These are phyloP conservation scores for Drosophila serrata DNA, from an alignment of 1,140 invertebrate species.

Conservation along the genomic window DNA sequence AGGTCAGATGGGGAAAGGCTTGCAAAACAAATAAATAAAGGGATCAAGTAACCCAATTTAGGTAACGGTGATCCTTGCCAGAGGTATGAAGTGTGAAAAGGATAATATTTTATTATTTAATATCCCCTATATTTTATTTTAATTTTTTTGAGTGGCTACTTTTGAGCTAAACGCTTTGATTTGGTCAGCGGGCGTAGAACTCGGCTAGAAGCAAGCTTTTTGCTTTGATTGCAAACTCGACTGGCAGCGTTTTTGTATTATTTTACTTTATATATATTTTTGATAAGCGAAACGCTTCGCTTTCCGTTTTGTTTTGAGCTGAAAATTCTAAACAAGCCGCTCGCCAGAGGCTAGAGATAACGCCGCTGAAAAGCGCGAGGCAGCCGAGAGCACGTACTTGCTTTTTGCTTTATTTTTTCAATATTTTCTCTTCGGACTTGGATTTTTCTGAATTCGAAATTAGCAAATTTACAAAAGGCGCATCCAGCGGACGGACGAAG, in stretches of 20 bases:
- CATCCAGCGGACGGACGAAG: slow-evolving; percentile 14
- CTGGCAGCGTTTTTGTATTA: slow-evolving; percentile 13
- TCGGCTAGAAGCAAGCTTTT: slow-evolving; percentile 42
- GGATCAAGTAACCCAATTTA: slow-evolving; percentile 14
- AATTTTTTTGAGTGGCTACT: neutral
- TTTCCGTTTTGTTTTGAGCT: slow-evolving; percentile 47
- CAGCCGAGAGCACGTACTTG: slow-evolving; percentile 2
- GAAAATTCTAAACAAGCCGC: slow-evolving; percentile 53
- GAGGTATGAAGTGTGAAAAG: neutral
- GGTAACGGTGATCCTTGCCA: neutral
- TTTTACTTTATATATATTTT: slow-evolving; percentile 1
- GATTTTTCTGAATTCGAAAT: slow-evolving; percentile 13
- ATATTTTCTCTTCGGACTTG: neutral
- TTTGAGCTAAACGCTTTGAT: neutral
- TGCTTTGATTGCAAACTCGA: slow-evolving; percentile 57
- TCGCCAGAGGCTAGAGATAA: slow-evolving; percentile 1
- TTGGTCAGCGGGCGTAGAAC: slow-evolving; percentile 22
- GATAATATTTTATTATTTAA: neutral
- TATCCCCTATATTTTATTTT: neutral
- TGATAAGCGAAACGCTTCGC: slow-evolving; percentile 29
- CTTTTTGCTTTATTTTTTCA: neutral
- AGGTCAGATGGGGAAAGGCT: slow-evolving; percentile 4
- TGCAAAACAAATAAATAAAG: neutral
- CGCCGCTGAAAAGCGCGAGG: slow-evolving; percentile 2
- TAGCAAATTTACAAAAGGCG: slow-evolving; percentile 8